Base-by-base conservation (phyloP, 2,888 invertebrate genomes). In the Melanostoma scalare region DNA sequence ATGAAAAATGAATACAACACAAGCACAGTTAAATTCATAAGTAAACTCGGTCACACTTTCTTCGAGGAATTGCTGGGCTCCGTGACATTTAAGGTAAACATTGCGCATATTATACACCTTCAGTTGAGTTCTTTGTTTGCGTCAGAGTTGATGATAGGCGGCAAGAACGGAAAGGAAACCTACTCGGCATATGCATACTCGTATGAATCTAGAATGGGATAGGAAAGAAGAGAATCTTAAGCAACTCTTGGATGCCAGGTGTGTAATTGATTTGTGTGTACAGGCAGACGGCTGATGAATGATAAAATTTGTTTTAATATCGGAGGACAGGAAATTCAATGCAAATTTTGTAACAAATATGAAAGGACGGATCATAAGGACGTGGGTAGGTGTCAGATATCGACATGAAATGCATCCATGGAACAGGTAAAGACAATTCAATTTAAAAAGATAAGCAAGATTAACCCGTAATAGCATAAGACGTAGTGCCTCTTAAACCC, bases 31-130 rank as follows among this genome's bases (percentile, higher is more conserved):
- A 78, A 79, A 68, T 79, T 84, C 55, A 74, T 84, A 79, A 79
- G 79, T 52, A 75, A 79, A 84, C 84, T 84, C 79, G 84, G 84
- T 84, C 84, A 82, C 84, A 84, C 84, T 84, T 84, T 84, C 84
- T 79, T 84, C 79, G 84, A 9, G 56, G 84, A 79, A 79, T 79
- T 58, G 82, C 42, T 44, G 31, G 53, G 53, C 53, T 46, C 73
- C 78, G 61, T 75, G 84, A 71, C 84, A 79, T 71, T 81, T 76
- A 61, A 81, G 55, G 74, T 75, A 79, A 74, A 79, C 68, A 77
- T 61, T 73, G 63, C 4, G 40, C 35, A 67, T 67, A 20, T 20
- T 20, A 20, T 20, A 36, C 44, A 53, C 30, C 30, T 73, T 40
- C 53, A 58, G 67, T 72, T 78, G 58, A 76, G 80, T 73, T 78